Evolutionary conservation across 2,888 invertebrate genomes (phyloP), one percentile per base, ranked within the genome.

Genomic region (Cancer borealis): DNA sequence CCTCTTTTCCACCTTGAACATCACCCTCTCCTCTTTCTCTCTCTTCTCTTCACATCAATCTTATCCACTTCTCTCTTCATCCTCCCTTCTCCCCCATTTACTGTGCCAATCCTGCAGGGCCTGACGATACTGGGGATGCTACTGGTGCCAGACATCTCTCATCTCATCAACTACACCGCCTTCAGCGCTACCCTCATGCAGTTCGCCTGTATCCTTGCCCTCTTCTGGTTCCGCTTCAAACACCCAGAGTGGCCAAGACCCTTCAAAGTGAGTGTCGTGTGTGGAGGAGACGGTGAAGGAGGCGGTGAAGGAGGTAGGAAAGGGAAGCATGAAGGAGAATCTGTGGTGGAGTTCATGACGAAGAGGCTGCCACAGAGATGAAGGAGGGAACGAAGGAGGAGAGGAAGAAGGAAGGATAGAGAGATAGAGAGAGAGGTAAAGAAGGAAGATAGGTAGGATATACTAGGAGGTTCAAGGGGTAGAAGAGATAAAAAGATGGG

Each of bases 181-280:
- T 98, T 98, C 96, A 98, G 98, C 94, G 99, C 99, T 97, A 98
- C 99, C 94, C 96, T 99, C 84, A 99, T 99, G 97, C 98, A 98
- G 47, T 97, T 98, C 84, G 97, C 98, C 95, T 99, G 99, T 54
- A 98, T 99, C 6, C 97, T 98, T 60, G 99, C 98, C 39, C 97
- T 99, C 91, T 97, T 99, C 39, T 98, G 98, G 98, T 97, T 99
- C 97, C 87, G 99, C 92, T 97, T 97, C 96, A 98, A 97, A 95
- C 97, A 97, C 95, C 98, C 99, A 0, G 97, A 98, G 96, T 97
- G 98, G 92, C 97, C 97, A 95, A 97, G 99, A 95, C 99, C 99
- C 0, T 99, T 99, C 96, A 98, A 98, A 97, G 98, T 97, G 96
- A 96, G 95, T 10, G 14, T 26, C 10, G 21, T 0, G 47, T 6